Conservation (phyloP, 1,140 invertebrate genomes). For the Paraescarpia echinospica region DNA sequence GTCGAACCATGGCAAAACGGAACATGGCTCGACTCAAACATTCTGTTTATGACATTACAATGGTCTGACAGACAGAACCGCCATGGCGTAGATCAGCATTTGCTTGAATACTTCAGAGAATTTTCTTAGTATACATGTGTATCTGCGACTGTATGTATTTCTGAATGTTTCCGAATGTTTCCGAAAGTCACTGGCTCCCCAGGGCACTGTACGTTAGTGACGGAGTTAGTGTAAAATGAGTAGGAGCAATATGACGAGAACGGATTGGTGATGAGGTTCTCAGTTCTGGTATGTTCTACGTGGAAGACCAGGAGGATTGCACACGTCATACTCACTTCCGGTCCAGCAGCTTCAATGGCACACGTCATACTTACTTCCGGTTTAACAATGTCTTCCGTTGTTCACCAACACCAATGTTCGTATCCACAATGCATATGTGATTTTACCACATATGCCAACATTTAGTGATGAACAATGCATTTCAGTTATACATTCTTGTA, state of each 20-base stretch:
- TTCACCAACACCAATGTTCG: background rate
- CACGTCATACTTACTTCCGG: background rate
- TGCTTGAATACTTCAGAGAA: too few species aligned
- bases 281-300: background rate
- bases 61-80: background rate
- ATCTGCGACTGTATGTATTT: background rate
- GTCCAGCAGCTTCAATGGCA: background rate
- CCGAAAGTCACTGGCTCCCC: background rate
- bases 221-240: background rate
- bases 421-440: background rate
- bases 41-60: background rate
- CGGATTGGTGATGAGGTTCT: background rate
- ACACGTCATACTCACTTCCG: background rate
- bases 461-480: background rate
- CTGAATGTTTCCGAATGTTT: background rate
- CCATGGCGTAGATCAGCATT: too few species aligned
- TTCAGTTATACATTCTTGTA: background rate
- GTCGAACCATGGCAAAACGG: background rate
- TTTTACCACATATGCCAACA: background rate
- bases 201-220: background rate
- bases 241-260: background rate
- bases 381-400: background rate
- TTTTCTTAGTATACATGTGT: background rate
- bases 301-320: background rate
- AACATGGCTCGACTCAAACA: background rate